Conservation (phyloP, 2,888 invertebrate genomes). For the Laothoe populi region DNA sequence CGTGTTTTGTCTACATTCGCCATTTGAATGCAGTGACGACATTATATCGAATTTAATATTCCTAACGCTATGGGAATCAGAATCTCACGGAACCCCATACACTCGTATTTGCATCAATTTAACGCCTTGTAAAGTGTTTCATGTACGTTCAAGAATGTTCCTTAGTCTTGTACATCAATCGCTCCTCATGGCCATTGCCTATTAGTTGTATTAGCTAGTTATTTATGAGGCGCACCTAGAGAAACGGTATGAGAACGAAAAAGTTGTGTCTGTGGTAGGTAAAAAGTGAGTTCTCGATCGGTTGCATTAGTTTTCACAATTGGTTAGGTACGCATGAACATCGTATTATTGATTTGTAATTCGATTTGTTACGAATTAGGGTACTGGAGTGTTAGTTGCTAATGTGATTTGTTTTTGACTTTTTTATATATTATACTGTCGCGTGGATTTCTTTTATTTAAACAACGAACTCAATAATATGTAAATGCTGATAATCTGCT, state of each 20-base stretch:
- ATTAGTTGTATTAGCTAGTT: constrained; percentile 2
- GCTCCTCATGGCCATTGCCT: background rate
- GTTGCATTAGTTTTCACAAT: background rate
- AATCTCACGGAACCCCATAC: constrained; percentile 26
- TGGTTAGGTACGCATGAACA: constrained; percentile 8
- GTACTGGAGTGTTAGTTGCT: background rate
- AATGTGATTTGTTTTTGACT: background rate
- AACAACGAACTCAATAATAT: too few relatives aligned
- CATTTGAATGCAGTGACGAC: constrained; percentile 18
- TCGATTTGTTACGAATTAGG: constrained; percentile 13
- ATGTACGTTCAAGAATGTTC: constrained; percentile 28
- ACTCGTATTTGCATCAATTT: constrained; percentile 26
- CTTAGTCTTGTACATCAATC: background rate
- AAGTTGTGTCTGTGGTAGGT: background rate
- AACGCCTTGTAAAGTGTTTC: constrained; percentile 25
- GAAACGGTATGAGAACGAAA: constrained; percentile 12
- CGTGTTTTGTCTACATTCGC: constrained; percentile 7
- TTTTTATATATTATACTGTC: background rate
- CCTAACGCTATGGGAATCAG: constrained; percentile 19
- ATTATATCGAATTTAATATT: constrained; percentile 21
- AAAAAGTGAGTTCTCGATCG: background rate
- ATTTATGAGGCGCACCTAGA: constrained; percentile 11
- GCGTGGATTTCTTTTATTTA: too few relatives aligned
- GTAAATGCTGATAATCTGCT: too few relatives aligned
- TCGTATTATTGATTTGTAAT: background rate